These are phyloP conservation scores for Camptogramma bilineatum DNA, from an alignment of 2,888 invertebrate genomes.

Conservation along the genomic window DNA sequence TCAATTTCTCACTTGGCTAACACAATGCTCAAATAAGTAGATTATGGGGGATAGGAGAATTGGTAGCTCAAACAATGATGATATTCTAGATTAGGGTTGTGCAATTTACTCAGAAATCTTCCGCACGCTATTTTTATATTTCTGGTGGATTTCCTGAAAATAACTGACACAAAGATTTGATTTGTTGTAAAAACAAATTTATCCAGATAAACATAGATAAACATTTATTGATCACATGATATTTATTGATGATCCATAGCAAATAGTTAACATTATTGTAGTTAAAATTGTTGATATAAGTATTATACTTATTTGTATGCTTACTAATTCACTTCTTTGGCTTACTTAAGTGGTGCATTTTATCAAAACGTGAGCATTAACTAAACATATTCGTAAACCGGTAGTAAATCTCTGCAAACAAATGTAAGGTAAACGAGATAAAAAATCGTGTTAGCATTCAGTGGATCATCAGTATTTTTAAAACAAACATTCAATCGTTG, in stretches of 20 bases:
- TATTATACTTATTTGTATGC: too few relatives aligned
- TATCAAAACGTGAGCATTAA: background rate
- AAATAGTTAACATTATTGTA: too few relatives aligned
- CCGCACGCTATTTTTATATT: background rate
- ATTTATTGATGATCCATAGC: too few relatives aligned
- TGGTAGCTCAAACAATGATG: constrained; percentile 37
- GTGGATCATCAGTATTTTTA: background rate
- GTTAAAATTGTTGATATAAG: too few relatives aligned
- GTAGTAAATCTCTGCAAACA: background rate
- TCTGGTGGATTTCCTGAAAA: background rate
- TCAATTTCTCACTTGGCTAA: constrained; percentile 40
- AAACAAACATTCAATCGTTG: background rate
- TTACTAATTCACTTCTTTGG: too few relatives aligned
- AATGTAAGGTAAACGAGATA: background rate
- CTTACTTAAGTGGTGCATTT: background rate
- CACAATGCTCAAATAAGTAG: constrained; percentile 28
- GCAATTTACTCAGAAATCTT: constrained; percentile 18
- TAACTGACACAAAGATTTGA: background rate
- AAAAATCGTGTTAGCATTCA: background rate
- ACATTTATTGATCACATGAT: too few relatives aligned
- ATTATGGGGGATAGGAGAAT: constrained; percentile 36
- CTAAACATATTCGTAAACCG: background rate
- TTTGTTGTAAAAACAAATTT: background rate
- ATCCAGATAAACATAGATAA: too few relatives aligned
- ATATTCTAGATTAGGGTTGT: constrained; percentile 23